A percentile compares a stretch with the other conserved stretches of the same genome.
Conservation (phyloP, 2,888 invertebrate genomes). For the Sepiola atlantica region DNA sequence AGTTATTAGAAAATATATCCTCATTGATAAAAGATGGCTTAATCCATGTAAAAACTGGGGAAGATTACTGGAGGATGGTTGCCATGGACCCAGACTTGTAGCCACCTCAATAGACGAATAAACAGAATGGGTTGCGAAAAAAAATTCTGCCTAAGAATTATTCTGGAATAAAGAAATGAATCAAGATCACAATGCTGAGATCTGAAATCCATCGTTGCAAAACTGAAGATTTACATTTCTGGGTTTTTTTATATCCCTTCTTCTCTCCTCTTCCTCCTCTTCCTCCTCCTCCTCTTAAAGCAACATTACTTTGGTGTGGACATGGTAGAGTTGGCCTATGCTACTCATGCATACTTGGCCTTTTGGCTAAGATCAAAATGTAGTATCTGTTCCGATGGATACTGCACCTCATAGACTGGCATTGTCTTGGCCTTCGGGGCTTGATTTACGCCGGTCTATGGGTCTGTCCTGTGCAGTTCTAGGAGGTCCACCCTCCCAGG, state of each 20-base stretch:
- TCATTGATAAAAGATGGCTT: conserved; percentile 16
- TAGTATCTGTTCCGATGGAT: too few relatives aligned
- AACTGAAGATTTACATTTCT: neutral
- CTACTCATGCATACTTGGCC: too few relatives aligned
- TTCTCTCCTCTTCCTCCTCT: neutral
- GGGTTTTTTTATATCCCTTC: too few relatives aligned
- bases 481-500: too few relatives aligned
- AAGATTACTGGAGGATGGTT: conserved; percentile 4
- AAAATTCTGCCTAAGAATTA: neutral
- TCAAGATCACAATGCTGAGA: neutral
- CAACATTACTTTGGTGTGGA: too few relatives aligned
- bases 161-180: neutral
- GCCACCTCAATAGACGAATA: neutral
- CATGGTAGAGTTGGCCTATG: too few relatives aligned
- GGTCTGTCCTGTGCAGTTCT: too few relatives aligned
- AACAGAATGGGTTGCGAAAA: neutral
- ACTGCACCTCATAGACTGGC: too few relatives aligned
- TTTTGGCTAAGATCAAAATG: too few relatives aligned
- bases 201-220: neutral
- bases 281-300: too few relatives aligned
- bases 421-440: too few relatives aligned
- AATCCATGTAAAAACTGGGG: neutral
- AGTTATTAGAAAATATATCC: neutral
- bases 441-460: too few relatives aligned
- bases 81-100: conserved; percentile 32